Conservation (phyloP, 1,140 invertebrate genomes). For the Ridgeia piscesae region DNA sequence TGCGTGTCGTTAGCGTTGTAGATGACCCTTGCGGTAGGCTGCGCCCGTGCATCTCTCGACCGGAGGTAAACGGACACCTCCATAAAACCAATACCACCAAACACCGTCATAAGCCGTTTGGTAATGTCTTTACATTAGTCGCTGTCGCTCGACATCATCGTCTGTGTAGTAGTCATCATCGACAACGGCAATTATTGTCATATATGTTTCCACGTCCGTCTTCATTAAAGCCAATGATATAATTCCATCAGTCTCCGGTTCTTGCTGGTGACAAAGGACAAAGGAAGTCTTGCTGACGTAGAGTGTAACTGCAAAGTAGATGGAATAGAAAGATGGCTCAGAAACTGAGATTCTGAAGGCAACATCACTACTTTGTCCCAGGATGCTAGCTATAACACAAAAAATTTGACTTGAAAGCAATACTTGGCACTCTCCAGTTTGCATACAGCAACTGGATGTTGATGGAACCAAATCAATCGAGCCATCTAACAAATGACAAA, state of each 20-base stretch:
- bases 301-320: no score
- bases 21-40: neutral
- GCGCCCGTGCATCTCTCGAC: neutral
- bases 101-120: neutral
- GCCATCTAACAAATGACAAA: no score
- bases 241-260: neutral
- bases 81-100: neutral
- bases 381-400: no score
- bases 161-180: neutral
- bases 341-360: no score
- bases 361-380: no score
- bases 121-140: neutral
- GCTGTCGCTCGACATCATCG: neutral
- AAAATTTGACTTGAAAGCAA: no score
- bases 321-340: no score
- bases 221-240: neutral
- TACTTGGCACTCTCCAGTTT: no score
- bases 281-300: no score
- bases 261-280: no score
- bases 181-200: neutral
- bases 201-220: neutral
- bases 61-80: neutral
- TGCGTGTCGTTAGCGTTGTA: neutral
- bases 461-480: no score
- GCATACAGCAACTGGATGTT: no score